Base-by-base conservation (phyloP, 2,113 vertebrate genomes). In the Tupaia chinensis region DNA sequence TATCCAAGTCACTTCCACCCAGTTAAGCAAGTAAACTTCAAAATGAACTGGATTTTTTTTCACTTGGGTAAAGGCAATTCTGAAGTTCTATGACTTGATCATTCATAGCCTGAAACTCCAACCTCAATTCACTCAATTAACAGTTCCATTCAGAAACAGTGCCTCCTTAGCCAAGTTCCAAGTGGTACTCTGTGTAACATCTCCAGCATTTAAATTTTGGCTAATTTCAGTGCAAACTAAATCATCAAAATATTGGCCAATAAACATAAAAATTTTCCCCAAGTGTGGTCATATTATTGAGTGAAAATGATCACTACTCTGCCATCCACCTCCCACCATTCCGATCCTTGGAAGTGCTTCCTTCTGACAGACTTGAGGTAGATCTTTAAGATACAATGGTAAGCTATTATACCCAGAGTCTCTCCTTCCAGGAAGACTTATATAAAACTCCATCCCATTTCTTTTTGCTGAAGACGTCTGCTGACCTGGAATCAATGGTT, bases 211-310 rank as follows among this genome's bases (percentile, higher is more conserved):
- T 68, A n/a, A 6, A 63, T 68, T 70, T 65, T 70, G 58, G 84
- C 68, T 82, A 53, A 83, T 89, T 93, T 91, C 60, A 93, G 13
- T 54, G 2, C 79, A 88, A 94, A 96, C 15, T 20, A 79, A 92
- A 94, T 65, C 69, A 85, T 89, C 20, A 83, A 79, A 88, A 88
- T 84, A 44, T 60, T 69, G 72, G 27, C 16, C 70, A 93, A 80
- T 16, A 94, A 89, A 29, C 53, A 86, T 11, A 63, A 69, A 89
- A 78, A 84, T 9, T 32, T 61, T 66, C 1, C 82, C 58, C 25
- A 72, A 73, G 86, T 60, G 22, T 58, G 16, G 15, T 66, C 9
- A 25, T 73, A 84, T 65, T 61, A 68, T 53, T 70, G 68, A 87
- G 34, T 19, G 56, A 85, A 94, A 96, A 84, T 83, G 22, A 87